Conservation (phyloP, 2,888 invertebrate species). For the Hirtodrosophila alboralis region DNA sequence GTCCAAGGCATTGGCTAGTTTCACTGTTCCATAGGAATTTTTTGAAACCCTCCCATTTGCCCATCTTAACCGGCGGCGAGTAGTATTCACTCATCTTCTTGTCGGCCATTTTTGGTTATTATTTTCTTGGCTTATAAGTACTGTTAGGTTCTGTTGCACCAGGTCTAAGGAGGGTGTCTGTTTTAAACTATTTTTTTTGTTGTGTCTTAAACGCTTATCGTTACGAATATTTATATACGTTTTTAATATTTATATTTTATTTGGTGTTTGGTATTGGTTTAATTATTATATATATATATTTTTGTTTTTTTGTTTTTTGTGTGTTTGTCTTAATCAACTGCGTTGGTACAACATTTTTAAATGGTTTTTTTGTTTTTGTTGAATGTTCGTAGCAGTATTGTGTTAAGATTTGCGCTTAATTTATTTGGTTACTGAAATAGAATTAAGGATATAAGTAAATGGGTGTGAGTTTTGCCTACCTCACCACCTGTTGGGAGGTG, state of each 20-base stretch:
- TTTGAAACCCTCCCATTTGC: constrained; percentile 93
- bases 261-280: constrained; percentile 39
- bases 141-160: constrained; percentile 40
- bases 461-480: constrained; percentile 8
- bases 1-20: constrained; percentile 95
- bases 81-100: constrained; percentile 91
- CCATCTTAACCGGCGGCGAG: constrained; percentile 91
- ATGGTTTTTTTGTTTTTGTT: constrained; percentile 43
- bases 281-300: constrained; percentile 48
- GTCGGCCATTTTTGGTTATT: constrained; percentile 87
- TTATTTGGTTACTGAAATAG: constrained; percentile 62
- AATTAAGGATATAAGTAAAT: constrained; percentile 33
- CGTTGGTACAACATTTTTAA: constrained; percentile 81
- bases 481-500: constrained; percentile 62
- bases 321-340: constrained; percentile 80
- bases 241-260: constrained; percentile 34
- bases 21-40: constrained; percentile 96
- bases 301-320: constrained; percentile 43
- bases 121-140: constrained; percentile 39
- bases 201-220: constrained; percentile 62
- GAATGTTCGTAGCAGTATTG: constrained; percentile 70
- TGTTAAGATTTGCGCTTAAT: constrained; percentile 68
- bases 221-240: constrained; percentile 48
- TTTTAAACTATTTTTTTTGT: constrained; percentile 57
- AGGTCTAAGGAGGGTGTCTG: constrained; percentile 47